These are phyloP conservation scores for Dasypolia templi DNA, from an alignment of 2,888 invertebrate species.

Conservation along the genomic window DNA sequence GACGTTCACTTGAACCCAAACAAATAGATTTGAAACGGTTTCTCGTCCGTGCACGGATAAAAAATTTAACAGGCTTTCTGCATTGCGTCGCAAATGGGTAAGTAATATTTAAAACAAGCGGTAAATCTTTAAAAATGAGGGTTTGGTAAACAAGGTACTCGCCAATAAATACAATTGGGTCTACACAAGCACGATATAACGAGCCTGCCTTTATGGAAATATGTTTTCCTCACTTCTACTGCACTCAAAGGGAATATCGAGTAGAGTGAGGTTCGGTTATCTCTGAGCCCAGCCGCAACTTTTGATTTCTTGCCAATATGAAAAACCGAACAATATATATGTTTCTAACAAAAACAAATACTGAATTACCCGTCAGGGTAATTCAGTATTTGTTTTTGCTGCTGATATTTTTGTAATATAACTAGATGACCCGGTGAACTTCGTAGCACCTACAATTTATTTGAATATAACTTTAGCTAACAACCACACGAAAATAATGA, in stretches of 20 bases:
- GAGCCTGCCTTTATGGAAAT: conserved; percentile 67
- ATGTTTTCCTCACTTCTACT: conserved; percentile 63
- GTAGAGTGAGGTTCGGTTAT: conserved; percentile 50
- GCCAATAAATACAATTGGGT: conserved; percentile 75
- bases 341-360: conserved; percentile 26
- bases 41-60: conserved; percentile 49
- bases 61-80: conserved; percentile 64
- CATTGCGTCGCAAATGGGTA: conserved; percentile 66
- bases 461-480: no score
- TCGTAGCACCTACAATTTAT: no score
- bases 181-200: conserved; percentile 68
- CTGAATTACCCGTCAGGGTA: no score
- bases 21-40: conserved; percentile 62
- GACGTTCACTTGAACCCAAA: conserved; percentile 71
- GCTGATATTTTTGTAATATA: neutral
- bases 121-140: conserved; percentile 78
- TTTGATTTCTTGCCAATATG: conserved; percentile 52
- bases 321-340: conserved; percentile 38
- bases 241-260: conserved; percentile 58
- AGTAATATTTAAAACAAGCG: conserved; percentile 74
- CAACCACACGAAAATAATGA: no score
- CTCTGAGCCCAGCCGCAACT: conserved; percentile 39
- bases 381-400: no score
- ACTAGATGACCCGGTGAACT: no score
- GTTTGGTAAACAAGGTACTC: conserved; percentile 76